Conservation (phyloP, 2,113 vertebrate genomes). For the Alosa alosa region DNA sequence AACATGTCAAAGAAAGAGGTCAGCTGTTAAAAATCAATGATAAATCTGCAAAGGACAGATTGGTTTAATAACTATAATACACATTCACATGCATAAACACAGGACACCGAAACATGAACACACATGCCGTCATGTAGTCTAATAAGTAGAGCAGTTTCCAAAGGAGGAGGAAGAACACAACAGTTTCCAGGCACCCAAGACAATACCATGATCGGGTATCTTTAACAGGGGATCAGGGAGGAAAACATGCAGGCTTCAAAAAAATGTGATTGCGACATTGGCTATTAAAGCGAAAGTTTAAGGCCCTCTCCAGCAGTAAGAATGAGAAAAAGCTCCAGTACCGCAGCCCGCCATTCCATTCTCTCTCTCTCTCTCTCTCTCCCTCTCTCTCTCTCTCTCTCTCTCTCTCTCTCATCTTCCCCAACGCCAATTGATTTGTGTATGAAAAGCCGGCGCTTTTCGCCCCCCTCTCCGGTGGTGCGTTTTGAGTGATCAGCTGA, state of each 20-base stretch:
- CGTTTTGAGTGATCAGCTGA: conserved; percentile 99
- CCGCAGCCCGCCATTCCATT: conserved; percentile 73
- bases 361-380: conserved; percentile 38
- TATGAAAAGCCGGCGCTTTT: conserved; percentile 96
- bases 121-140: not conserved
- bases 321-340: conserved; percentile 86
- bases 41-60: not conserved
- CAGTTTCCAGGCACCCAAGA: not conserved
- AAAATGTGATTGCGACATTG: conserved; percentile 76
- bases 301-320: conserved; percentile 87
- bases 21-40: not conserved
- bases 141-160: not conserved
- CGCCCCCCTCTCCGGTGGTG: conserved; percentile 86
- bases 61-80: not conserved
- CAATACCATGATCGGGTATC: not conserved
- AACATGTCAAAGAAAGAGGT: not conserved
- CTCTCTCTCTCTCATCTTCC: conserved; percentile 65
- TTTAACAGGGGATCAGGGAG: conserved; percentile 56
- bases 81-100: not conserved
- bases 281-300: conserved; percentile 90
- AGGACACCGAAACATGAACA: not conserved
- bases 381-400: conserved; percentile 17
- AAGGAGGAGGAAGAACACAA: not conserved
- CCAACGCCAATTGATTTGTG: conserved; percentile 95
- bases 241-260: conserved; percentile 59